Conservation (phyloP, 2,113 vertebrate genomes). For the Henicopernis longicauda region DNA sequence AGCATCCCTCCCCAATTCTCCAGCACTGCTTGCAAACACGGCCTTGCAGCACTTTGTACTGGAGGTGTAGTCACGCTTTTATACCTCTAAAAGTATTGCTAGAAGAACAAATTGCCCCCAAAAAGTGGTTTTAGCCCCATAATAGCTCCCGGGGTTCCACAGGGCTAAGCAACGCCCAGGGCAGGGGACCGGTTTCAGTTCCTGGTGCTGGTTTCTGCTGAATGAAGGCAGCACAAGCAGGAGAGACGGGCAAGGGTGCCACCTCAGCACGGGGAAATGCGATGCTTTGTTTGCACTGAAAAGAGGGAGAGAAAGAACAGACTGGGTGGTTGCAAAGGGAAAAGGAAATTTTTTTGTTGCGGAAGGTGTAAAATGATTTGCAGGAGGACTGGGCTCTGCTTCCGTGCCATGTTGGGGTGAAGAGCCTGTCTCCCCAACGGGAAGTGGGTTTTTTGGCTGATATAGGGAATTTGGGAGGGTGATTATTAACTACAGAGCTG, state of each 20-base stretch:
- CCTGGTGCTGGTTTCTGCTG: neutral
- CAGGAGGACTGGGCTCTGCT: neutral
- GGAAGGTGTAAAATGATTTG: neutral
- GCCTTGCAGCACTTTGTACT: fast-evolving
- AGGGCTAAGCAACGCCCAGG: neutral
- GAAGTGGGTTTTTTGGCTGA: neutral
- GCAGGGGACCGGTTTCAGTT: neutral
- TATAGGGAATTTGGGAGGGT: neutral
- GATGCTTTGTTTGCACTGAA: neutral
- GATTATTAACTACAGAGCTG: too few species aligned
- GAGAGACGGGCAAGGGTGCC: neutral
- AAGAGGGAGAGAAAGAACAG: neutral
- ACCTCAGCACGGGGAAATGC: neutral
- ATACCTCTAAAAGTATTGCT: neutral
- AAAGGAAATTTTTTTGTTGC: fast-evolving
- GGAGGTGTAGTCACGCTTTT: fast-evolving
- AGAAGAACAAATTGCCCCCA: neutral
- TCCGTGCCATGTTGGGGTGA: fast-evolving
- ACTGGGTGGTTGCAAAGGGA: fast-evolving
- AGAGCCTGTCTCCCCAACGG: fast-evolving
- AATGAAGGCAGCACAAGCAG: neutral
- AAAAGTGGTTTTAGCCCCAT: fast-evolving
- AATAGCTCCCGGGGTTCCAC: fast-evolving
- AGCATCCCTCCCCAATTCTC: fast-evolving
- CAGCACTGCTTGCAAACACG: neutral